phyloP scores from a whole-genome alignment of 2,113 vertebrate species.

The Colossoma macropomum region DNA sequence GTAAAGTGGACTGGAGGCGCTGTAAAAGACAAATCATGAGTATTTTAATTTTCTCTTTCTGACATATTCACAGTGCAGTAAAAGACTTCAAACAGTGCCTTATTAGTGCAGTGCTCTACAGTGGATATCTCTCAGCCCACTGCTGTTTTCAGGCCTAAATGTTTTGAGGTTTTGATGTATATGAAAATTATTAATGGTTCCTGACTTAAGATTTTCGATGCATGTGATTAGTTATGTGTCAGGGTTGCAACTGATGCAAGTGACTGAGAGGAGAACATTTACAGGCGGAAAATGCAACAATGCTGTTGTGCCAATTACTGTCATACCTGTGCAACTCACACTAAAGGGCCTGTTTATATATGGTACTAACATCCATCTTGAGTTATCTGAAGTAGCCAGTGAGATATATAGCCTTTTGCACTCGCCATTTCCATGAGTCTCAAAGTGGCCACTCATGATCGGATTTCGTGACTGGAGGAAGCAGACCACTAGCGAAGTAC shows the following conservation, averaged over 20 bases:
- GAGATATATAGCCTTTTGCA: too few relatives aligned
- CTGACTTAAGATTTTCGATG: not conserved
- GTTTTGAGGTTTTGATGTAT: not conserved
- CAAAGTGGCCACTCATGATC: too few relatives aligned
- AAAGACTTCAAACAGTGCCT: not conserved
- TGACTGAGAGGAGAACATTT: conserved; percentile 5
- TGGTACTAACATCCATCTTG: too few relatives aligned
- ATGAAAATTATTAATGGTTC: not conserved
- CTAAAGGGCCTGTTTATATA: too few relatives aligned
- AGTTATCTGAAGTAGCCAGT: too few relatives aligned
- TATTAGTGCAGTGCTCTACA: not conserved
- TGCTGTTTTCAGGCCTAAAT: not conserved
- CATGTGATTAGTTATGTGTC: conserved; percentile 2
- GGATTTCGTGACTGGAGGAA: too few relatives aligned
- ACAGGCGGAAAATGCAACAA: too few relatives aligned
- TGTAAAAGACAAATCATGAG: conserved; percentile 1
- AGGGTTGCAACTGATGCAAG: not conserved
- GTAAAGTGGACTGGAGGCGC: not conserved
- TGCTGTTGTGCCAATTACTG: too few relatives aligned
- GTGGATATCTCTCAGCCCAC: not conserved
- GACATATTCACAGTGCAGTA: not conserved
- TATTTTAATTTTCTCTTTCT: conserved; percentile 20
- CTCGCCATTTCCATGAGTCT: too few relatives aligned
- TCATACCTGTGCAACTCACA: too few relatives aligned
- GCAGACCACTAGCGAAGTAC: too few relatives aligned